phyloP scores from a whole-genome alignment of 2,797 vertebrate species.

The Paratrypauchen microcephalus region DNA sequence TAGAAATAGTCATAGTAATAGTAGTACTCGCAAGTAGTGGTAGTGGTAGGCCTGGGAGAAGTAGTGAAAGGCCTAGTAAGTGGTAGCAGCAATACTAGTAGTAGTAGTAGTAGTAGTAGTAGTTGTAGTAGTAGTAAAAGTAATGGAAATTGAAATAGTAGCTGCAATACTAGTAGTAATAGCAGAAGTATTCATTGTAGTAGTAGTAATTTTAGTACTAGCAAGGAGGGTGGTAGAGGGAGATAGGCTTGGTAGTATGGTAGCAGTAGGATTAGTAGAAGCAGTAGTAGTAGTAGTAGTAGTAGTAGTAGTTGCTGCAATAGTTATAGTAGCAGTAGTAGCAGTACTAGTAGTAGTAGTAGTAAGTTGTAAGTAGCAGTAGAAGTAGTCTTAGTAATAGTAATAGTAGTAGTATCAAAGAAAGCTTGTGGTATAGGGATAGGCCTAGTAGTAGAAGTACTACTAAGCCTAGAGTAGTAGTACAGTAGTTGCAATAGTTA shows the following conservation, averaged over 20 bases:
- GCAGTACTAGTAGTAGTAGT: not conserved
- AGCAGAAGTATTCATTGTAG: not conserved
- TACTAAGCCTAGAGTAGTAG: not conserved
- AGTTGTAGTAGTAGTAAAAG: constrained; percentile 22
- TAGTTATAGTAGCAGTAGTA: not conserved
- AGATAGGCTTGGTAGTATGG: not conserved
- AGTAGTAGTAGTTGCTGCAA: no score
- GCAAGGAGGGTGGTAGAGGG: no score
- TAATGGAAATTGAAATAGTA: not conserved
- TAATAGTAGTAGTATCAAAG: not conserved
- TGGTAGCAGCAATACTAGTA: not conserved
- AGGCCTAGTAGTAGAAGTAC: not conserved
- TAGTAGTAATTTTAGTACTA: not conserved
- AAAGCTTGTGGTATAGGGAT: no score
- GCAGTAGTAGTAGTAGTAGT: not conserved
- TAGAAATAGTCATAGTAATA: not conserved
- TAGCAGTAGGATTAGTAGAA: not conserved
- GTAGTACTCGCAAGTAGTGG: not conserved
- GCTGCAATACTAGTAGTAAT: no score
- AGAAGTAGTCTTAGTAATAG: not conserved
- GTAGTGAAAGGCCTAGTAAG: not conserved
- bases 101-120: not conserved
- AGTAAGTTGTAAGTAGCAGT: not conserved
- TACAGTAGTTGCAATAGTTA: not conserved
- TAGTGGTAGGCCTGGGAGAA: not conserved